A percentile compares a stretch with the other conserved stretches of the same genome.
Evolutionary conservation across 2,113 vertebrate species (phyloP).

Genomic region (Proterorhinus semilunaris): DNA sequence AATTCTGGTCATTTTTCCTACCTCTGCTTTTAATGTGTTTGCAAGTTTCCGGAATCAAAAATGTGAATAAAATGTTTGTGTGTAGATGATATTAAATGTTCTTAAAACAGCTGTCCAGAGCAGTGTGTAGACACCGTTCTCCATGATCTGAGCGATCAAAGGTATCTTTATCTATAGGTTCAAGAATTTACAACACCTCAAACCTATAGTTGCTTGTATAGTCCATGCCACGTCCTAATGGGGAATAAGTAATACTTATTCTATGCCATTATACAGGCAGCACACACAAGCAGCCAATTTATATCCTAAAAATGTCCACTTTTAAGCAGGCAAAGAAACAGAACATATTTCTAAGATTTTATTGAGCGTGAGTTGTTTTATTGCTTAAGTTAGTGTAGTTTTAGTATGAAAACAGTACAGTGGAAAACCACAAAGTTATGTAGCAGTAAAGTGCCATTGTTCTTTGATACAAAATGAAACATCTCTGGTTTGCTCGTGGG

Average conservation of each 20-base stretch:
- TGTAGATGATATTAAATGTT: not conserved
- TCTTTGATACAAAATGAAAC: slow-evolving; percentile 14
- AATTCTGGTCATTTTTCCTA: slow-evolving; percentile 1
- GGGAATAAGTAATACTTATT: too few relatives aligned
- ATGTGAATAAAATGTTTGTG: not conserved
- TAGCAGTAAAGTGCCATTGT: slow-evolving; percentile 28
- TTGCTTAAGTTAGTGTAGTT: not conserved
- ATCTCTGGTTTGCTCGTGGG: slow-evolving; percentile 3
- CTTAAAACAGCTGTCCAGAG: not conserved
- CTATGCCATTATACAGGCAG: too few relatives aligned
- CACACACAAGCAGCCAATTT: too few relatives aligned
- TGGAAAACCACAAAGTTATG: slow-evolving; percentile 1
- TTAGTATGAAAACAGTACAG: not conserved
- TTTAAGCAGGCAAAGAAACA: not conserved
- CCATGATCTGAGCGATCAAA: too few relatives aligned
- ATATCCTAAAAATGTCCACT: not conserved
- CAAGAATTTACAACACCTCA: too few relatives aligned
- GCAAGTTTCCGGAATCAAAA: not conserved
- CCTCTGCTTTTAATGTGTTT: not conserved
- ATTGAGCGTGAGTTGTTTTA: not conserved
- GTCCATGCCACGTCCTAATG: too few relatives aligned
- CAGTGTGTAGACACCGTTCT: not conserved
- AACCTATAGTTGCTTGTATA: too few relatives aligned
- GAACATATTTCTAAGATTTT: not conserved
- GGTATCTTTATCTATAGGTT: too few relatives aligned